These are phyloP conservation scores for Theocolax elegans DNA, from an alignment of 1,140 invertebrate species.

Conservation along the genomic window DNA sequence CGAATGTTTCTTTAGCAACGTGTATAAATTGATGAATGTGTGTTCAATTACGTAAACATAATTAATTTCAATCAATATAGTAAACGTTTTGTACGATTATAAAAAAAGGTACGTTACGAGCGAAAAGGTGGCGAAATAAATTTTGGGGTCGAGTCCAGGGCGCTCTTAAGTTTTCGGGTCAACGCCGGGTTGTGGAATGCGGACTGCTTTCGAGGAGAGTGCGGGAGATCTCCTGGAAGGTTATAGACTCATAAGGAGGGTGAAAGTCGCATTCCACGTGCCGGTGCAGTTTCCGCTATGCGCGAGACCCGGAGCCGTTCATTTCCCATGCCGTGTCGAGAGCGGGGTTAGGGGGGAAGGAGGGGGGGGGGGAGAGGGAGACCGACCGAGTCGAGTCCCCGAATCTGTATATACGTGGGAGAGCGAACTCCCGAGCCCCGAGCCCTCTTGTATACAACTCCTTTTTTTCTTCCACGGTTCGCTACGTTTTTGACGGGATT, in stretches of 20 bases:
- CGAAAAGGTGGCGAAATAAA: no score
- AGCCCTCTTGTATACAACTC: no score
- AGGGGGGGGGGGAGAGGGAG: background rate
- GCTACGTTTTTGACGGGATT: no score
- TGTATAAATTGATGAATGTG: no score
- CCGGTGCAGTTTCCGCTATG: constrained; percentile 10
- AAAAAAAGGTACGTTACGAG: no score
- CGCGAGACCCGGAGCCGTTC: background rate
- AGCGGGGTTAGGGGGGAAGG: background rate
- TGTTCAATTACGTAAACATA: no score
- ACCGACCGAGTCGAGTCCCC: background rate
- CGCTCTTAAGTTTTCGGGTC: constrained; percentile 32
- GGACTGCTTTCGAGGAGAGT: background rate
- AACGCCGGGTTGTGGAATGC: constrained; percentile 19
- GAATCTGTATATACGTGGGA: background rate
- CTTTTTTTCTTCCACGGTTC: no score
- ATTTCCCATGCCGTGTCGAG: background rate
- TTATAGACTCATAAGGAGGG: constrained; percentile 32
- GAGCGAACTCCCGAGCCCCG: no score
- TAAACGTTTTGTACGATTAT: no score
- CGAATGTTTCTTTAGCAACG: no score
- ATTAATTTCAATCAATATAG: no score
- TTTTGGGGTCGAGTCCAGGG: background rate
- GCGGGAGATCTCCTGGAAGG: constrained; percentile 35
- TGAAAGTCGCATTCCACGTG: constrained; percentile 45